Evolutionary conservation across 2,113 vertebrate genomes (phyloP).

Genomic region (Gulo gulo): DNA sequence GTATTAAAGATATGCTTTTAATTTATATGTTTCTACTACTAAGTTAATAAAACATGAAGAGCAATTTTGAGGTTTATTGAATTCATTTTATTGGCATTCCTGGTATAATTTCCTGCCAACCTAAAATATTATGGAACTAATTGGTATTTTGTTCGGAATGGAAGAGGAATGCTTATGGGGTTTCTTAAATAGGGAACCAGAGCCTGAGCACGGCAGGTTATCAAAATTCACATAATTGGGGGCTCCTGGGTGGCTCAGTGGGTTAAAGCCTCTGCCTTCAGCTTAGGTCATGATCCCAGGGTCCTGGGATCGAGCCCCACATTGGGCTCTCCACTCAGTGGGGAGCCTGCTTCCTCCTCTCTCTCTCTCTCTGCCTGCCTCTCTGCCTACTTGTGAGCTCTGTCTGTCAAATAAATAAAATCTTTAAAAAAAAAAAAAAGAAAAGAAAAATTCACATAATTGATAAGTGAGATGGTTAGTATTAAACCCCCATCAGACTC

Average conservation of each 20-base stretch:
- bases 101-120: not conserved
- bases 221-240: not conserved
- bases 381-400: too few species aligned
- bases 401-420: too few species aligned
- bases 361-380: too few species aligned
- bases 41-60: not conserved
- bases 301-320: too few species aligned
- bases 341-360: too few species aligned
- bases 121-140: not conserved
- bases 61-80: not conserved
- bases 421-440: too few species aligned
- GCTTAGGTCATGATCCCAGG: too few species aligned
- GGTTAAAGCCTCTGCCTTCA: too few species aligned
- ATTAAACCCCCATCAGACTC: rapidly evolving
- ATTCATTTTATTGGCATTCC: not conserved
- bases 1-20: not conserved
- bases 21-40: not conserved
- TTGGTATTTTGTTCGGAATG: not conserved
- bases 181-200: not conserved
- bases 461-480: rapidly evolving
- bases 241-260: too few species aligned
- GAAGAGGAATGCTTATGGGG: not conserved
- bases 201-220: rapidly evolving
- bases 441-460: not conserved
- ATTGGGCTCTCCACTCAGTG: too few species aligned